phyloP scores from a whole-genome alignment of 2,797 vertebrate species.

The Anguilla pacifica region DNA sequence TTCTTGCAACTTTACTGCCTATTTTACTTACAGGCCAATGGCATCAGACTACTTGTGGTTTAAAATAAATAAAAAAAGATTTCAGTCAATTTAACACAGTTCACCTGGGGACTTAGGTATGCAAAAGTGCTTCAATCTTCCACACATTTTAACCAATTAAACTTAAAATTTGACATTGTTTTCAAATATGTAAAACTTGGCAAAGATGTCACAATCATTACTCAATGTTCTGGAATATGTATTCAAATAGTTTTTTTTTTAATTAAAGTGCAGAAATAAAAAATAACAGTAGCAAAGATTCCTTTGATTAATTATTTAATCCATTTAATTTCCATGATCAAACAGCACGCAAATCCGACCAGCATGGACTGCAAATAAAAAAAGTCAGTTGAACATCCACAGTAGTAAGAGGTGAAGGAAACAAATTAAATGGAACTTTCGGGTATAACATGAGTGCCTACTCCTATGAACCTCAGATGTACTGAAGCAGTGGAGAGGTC shows the following conservation, averaged over 20 bases:
- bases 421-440: not conserved
- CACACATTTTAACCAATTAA: not conserved
- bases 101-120: not conserved
- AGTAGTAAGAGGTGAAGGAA: not conserved
- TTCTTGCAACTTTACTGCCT: no score
- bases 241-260: not conserved
- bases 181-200: slow-evolving; percentile 19
- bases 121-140: not conserved
- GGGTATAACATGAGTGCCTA: not conserved
- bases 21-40: no score
- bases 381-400: slow-evolving; percentile 37
- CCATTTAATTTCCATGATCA: slow-evolving; percentile 27
- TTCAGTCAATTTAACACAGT: not conserved
- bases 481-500: not conserved
- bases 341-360: slow-evolving; percentile 32
- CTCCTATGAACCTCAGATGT: not conserved
- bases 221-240: slow-evolving; percentile 31
- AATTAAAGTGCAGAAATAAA: not conserved
- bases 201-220: slow-evolving; percentile 38
- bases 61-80: no score
- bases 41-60: no score
- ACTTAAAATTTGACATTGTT: not conserved
- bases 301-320: not conserved
- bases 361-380: slow-evolving; percentile 43
- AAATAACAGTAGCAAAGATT: not conserved